Evolutionary conservation across 2,888 invertebrate species (phyloP).

Genomic region (Hyposoter dolosus): DNA sequence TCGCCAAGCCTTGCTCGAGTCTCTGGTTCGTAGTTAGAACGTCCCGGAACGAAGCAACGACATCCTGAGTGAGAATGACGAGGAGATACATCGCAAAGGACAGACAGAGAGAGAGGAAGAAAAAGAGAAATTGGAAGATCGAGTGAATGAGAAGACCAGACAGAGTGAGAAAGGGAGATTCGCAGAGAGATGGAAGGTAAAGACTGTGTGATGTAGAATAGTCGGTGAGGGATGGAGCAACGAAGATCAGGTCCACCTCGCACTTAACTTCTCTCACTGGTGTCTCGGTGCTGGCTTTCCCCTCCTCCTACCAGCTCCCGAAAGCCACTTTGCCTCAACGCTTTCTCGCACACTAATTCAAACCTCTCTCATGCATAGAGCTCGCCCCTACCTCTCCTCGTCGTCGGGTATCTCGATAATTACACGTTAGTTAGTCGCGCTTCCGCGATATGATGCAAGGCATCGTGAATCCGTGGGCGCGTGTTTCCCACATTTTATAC

Average conservation of each 20-base stretch:
- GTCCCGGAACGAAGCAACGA: conserved; percentile 49
- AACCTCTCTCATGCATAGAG: conserved; percentile 11
- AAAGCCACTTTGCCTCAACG: conserved; percentile 33
- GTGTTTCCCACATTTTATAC: conserved; percentile 11
- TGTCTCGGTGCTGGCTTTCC: conserved; percentile 1
- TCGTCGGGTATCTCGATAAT: conserved; percentile 73
- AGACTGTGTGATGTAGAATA: conserved; percentile 29
- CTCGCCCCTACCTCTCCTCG: conserved; percentile 26
- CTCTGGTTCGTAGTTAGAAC: conserved; percentile 48
- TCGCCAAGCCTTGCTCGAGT: conserved; percentile 22
- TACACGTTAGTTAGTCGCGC: conserved; percentile 72
- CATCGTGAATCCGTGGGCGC: conserved; percentile 10
- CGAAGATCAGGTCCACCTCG: conserved; percentile 55
- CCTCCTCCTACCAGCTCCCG: conserved; percentile 21
- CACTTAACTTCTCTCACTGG: conserved; percentile 42
- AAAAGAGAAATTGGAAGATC: conserved; percentile 21
- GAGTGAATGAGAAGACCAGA: neutral
- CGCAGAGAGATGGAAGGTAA: neutral
- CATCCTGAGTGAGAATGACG: conserved; percentile 11
- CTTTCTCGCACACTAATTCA: conserved; percentile 16
- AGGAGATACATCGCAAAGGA: neutral
- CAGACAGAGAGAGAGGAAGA: conserved; percentile 1
- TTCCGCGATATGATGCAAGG: conserved; percentile 53
- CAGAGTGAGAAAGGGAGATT: neutral
- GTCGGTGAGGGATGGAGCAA: conserved; percentile 49